A percentile compares a stretch with the other conserved stretches of the same genome.
Conservation (phyloP, 2,113 vertebrate genomes). For the Carettochelys insculpta region DNA sequence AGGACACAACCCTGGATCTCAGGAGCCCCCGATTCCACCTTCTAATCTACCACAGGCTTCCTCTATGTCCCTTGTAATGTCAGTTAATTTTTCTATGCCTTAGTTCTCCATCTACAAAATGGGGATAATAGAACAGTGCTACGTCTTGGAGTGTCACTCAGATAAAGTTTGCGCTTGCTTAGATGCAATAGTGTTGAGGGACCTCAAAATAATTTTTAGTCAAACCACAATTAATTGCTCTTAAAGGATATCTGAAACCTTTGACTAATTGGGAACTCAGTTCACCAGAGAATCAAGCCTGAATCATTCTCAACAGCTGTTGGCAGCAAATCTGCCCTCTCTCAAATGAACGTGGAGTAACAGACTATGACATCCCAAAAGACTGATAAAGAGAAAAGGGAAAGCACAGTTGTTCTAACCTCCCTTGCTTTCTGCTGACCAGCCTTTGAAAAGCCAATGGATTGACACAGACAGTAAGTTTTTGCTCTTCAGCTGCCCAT, state of each 20-base stretch:
- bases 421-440: background rate
- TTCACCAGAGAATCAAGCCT: background rate
- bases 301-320: background rate
- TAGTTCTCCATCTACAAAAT: background rate
- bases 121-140: background rate
- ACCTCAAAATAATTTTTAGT: background rate
- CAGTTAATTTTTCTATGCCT: background rate
- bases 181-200: background rate
- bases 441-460: background rate
- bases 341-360: background rate
- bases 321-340: background rate
- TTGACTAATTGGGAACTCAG: background rate
- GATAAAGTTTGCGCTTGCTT: background rate
- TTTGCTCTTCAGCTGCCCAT: background rate
- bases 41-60: background rate
- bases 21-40: background rate
- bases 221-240: background rate
- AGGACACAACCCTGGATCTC: rapidly evolving
- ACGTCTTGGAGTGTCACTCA: background rate
- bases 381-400: background rate
- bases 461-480: background rate
- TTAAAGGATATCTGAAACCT: background rate
- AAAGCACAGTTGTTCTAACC: background rate
- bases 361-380: background rate
- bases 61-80: background rate